Evolutionary conservation across 2,113 vertebrate genomes (phyloP), one percentile per base, ranked within the genome.

Genomic region (Calidris pygmaea): DNA sequence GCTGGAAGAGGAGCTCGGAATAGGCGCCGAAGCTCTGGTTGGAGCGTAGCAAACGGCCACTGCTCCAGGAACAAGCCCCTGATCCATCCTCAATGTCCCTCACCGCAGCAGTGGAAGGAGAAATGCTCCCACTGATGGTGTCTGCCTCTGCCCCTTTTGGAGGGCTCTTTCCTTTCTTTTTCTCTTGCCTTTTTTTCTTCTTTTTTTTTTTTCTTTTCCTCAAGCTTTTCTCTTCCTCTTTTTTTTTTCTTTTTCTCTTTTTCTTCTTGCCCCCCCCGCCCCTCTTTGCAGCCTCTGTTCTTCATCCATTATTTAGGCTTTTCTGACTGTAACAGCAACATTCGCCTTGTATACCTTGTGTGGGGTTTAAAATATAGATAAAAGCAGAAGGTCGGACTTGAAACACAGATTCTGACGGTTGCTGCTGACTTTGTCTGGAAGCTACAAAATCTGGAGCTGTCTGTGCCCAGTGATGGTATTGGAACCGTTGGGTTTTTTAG

Each of bases 351-450:
- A 98, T 98, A 99, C 98, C 98, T 99, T 98, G 98, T 99, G 98
- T 99, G 98, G 98, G 98, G 98, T 98, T 99, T 99, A 98, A 99
- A 99, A 99, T 99, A 99, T 99, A 99, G 99, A 99, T 99, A 99
- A 99, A 99, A 99, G 99, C 98, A 98, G 98, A 98, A 99, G 98
- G 98, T 98, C 93, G 94, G 97, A 98, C 98, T 99, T 99, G 98
- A 99, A 99, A 99, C 98, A 98, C 93, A 52, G 91, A 96, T 95
- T 93, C 95, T 98, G 96, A 96, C 60, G 43, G 95, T 93, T 97
- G 95, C 93, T 97, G 95, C 96, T 96, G 94, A 97, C 97, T 97
- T 97, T 98, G 96, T 97, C 97, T 97, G 97, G 91, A 58, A 97
- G 97, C 97, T 97, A 96, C 97, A 97, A 96, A 97, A 96, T 97